Percentiles rank a stretch among this genome's conserved stretches.
Conservation (phyloP, 2,888 invertebrate genomes). For the Dynastes grantii region DNA sequence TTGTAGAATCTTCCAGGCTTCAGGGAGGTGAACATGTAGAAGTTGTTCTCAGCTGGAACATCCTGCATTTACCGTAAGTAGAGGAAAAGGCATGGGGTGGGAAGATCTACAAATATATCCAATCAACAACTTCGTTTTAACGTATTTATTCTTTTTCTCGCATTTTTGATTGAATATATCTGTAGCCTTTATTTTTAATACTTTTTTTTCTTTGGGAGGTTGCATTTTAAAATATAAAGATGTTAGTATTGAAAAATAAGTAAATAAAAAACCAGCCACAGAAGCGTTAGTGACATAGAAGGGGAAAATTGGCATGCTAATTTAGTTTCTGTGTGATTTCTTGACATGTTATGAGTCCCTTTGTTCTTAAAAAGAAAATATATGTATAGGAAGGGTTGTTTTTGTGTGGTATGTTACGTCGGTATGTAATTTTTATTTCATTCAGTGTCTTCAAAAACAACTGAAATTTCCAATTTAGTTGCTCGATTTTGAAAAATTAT, state of each 20-base stretch:
- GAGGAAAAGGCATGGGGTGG: constrained; percentile 21
- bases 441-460: too few species aligned
- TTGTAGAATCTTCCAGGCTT: constrained; percentile 82
- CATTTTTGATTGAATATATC: constrained; percentile 10
- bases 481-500: too few species aligned
- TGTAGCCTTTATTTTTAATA: background rate
- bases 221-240: background rate
- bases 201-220: background rate
- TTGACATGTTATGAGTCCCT: constrained; percentile 8
- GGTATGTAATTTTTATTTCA: too few species aligned
- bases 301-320: background rate
- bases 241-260: constrained; percentile 14
- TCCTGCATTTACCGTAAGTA: constrained; percentile 73
- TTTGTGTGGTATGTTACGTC: too few species aligned
- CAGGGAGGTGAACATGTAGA: constrained; percentile 86
- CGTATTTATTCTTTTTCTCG: background rate
- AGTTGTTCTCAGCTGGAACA: constrained; percentile 80
- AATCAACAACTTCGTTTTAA: background rate
- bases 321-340: background rate
- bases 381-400: too few species aligned
- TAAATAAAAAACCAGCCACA: constrained; percentile 40
- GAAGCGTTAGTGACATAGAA: constrained; percentile 46
- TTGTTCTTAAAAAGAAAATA: background rate
- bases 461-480: too few species aligned
- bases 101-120: constrained; percentile 21